Conservation (phyloP, 1,140 invertebrate species). For the Drosophila paulistorum region DNA sequence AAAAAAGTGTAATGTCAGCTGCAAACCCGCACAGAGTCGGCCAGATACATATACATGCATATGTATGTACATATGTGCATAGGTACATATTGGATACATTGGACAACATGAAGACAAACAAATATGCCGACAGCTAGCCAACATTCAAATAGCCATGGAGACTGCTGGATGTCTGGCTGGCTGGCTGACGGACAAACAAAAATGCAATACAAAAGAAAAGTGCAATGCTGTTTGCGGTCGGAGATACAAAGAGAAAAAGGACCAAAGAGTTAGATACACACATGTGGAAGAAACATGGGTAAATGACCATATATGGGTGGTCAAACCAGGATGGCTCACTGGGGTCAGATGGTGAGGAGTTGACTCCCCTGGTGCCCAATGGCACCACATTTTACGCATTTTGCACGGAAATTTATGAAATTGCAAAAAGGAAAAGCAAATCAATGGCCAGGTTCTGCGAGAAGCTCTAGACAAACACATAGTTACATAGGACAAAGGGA, state of each 20-base stretch:
- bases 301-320: neutral
- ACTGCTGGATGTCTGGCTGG: no score
- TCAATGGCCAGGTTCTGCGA: conserved; percentile 33
- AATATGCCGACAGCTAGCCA: conserved; percentile 12
- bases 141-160: conserved; percentile 16
- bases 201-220: conserved; percentile 68
- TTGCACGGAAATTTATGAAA: conserved; percentile 73
- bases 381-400: conserved; percentile 71
- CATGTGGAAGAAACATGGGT: conserved; percentile 6
- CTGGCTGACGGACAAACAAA: conserved; percentile 42
- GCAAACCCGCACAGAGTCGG: conserved; percentile 39
- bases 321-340: neutral
- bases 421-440: conserved; percentile 61
- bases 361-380: conserved; percentile 4
- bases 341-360: neutral
- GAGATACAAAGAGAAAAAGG: conserved; percentile 60
- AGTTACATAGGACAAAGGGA: conserved; percentile 41
- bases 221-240: conserved; percentile 71
- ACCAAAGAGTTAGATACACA: conserved; percentile 26
- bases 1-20: conserved; percentile 53
- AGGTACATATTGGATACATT: conserved; percentile 11
- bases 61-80: neutral
- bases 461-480: neutral
- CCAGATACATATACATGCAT: neutral
- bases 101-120: conserved; percentile 18